Evolutionary conservation across 2,113 vertebrate genomes (phyloP).

Genomic region (Clarias macrocephalus): DNA sequence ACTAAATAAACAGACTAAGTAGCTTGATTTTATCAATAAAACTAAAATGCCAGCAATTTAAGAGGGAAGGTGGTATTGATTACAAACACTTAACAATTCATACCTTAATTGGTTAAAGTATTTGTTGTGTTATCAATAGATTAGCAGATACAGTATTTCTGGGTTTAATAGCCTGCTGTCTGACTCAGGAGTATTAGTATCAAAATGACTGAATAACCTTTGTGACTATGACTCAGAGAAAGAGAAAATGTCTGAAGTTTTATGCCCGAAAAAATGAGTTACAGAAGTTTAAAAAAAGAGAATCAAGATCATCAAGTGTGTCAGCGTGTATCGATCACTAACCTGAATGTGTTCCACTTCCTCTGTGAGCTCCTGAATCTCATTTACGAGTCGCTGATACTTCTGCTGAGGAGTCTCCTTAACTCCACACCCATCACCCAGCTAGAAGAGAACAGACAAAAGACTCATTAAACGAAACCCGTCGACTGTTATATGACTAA

Average conservation of each 20-base stretch:
- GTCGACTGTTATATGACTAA: background rate
- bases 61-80: background rate
- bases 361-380: constrained; percentile 88
- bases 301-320: background rate
- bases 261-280: background rate
- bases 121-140: background rate
- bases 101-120: background rate
- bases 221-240: background rate
- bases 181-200: background rate
- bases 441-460: constrained; percentile 59
- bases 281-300: background rate
- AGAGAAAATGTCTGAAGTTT: background rate
- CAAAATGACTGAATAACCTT: background rate
- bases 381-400: constrained; percentile 89
- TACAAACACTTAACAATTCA: background rate
- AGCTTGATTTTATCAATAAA: background rate
- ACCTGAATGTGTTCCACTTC: constrained; percentile 93
- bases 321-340: background rate
- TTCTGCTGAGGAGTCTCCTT: constrained; percentile 95
- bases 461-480: background rate
- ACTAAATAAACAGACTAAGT: background rate
- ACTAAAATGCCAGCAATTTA: background rate
- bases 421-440: constrained; percentile 84
- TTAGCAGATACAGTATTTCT: background rate
- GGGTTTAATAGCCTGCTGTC: background rate